Evolutionary conservation across 2,797 vertebrate species (phyloP), one percentile per base, ranked within the genome.

Genomic region (Siniperca scherzeri): DNA sequence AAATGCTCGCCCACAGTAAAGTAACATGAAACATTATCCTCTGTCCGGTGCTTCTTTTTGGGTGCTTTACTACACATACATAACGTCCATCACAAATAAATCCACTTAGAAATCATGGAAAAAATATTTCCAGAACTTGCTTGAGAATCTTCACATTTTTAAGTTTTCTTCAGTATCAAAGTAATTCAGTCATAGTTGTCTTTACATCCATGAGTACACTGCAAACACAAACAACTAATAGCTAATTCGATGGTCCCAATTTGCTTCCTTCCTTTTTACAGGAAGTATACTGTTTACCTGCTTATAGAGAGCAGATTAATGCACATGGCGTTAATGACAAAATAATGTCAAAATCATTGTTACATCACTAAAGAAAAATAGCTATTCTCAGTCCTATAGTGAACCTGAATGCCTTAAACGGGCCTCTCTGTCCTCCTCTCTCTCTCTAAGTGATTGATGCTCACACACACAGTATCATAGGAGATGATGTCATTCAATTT

Each of bases 401-500:
- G 72, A 69, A 57, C 27, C 36, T 17, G 44, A 64, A 68, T 2
- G 2, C 9, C 16, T 38, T 27, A 53, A 61, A n/a, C 0, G 22
- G 33, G 12, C 19, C 44, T 27, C 46, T n/a, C 55, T 56, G 7
- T 12, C 16, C 9, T 48, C 27, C 50, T 22, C 59, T 44, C 50
- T 21, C 59, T 44, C 2, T 12, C 30, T 27, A 64, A 53, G 73
- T 33, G 44, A 59, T 52, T 53, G 53, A 22, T 68, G 40, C 70
- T 48, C 21, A 60, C 40, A 46, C 40, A 64, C 25, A 55, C 8
- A 25, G 40, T 83, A 74, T 78, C 59, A 73, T 17, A 80, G n/a
- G 60, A 73, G 17, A 80, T 70, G 52, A 85, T 57, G 36, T 84
- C 25, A 69, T 57, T 90, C 9, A 21, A 13, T 70, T 81, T 81